Evolutionary conservation across 2,113 vertebrate genomes (phyloP), one percentile per base, ranked within the genome.

Genomic region (Phalacrocorax carbo): DNA sequence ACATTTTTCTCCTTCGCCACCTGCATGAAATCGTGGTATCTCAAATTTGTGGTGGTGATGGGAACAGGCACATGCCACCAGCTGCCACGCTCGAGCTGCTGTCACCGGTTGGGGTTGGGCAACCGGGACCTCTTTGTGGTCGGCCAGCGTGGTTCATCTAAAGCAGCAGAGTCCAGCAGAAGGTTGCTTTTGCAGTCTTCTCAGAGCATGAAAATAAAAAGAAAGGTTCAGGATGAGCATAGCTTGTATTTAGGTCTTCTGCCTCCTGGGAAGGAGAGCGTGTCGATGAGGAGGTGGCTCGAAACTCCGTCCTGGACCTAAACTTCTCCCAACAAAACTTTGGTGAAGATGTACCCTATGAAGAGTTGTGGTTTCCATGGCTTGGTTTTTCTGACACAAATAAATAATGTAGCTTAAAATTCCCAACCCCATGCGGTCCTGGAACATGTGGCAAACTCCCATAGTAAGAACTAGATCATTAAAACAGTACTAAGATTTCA

Each of bases 21-120:
- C 32, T 64, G 29, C 0, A 0, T 42, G 82, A 48, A 82, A 13
- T 55, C 2, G 6, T 15, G 57, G 3, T 60, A 10, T 2, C 22
- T 82, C 27, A 5, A 18, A 9, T 38, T 13, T 51, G 75, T 8
- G 71, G 19, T 64, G 79, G 19, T 64, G 79, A 11, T 51, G 78
- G 79, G 70, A 95, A 15, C 1, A 5, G 70, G 23, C 17, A 13
- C 2, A 3, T 2, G 2, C 27, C 25, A 7, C 62, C 62, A 70
- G 27, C 62, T 18, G 0, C 44, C 10, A 0, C 0, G 1, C 34
- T 65, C 1, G 0, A 27, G 73, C 77, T 86, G 54, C 64, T 65
- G 34, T 61, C 29, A 58, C 40, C 1, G 0, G 26, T 21, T 9
- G 3, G 40, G 54, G 15, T 40, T 4, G 3, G 79, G 17, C 75